Evolutionary conservation across 2,888 invertebrate genomes (phyloP).

Genomic region (Apotomis turbidana): DNA sequence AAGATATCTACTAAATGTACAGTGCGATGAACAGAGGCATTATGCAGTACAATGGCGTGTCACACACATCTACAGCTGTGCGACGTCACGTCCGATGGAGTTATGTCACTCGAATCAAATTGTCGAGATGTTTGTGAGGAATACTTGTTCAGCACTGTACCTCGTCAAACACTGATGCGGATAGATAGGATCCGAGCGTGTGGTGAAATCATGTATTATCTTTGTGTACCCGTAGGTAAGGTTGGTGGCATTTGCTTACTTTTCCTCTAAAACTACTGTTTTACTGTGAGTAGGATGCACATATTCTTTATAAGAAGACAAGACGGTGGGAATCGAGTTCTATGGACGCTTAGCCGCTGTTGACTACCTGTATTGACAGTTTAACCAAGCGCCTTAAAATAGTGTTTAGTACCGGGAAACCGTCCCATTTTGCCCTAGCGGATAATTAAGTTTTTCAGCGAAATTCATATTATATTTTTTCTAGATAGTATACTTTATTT

Average conservation of each 20-base stretch:
- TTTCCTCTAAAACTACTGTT: too few relatives aligned
- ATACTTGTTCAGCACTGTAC: slow-evolving; percentile 47
- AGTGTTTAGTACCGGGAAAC: background rate
- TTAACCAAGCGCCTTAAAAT: background rate
- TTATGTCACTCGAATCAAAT: slow-evolving; percentile 49
- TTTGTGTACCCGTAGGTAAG: slow-evolving; percentile 19
- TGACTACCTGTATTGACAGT: too few relatives aligned
- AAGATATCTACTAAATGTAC: slow-evolving; percentile 43
- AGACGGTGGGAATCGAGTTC: too few relatives aligned
- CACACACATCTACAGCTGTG: slow-evolving; percentile 24
- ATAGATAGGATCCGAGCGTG: slow-evolving; percentile 28
- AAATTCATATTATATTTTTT: too few relatives aligned
- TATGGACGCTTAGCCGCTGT: too few relatives aligned
- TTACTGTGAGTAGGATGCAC: too few relatives aligned
- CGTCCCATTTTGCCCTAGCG: too few relatives aligned
- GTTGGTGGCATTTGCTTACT: background rate
- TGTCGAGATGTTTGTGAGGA: slow-evolving; percentile 47
- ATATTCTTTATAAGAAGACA: too few relatives aligned
- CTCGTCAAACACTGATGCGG: slow-evolving; percentile 39
- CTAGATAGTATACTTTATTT: too few relatives aligned
- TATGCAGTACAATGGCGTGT: slow-evolving; percentile 45
- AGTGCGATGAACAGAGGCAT: slow-evolving; percentile 46
- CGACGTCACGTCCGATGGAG: slow-evolving; percentile 41
- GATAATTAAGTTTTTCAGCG: too few relatives aligned
- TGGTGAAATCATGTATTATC: slow-evolving; percentile 31